Base-by-base conservation (phyloP, 1,140 invertebrate genomes). In the Trichoplusia ni region DNA sequence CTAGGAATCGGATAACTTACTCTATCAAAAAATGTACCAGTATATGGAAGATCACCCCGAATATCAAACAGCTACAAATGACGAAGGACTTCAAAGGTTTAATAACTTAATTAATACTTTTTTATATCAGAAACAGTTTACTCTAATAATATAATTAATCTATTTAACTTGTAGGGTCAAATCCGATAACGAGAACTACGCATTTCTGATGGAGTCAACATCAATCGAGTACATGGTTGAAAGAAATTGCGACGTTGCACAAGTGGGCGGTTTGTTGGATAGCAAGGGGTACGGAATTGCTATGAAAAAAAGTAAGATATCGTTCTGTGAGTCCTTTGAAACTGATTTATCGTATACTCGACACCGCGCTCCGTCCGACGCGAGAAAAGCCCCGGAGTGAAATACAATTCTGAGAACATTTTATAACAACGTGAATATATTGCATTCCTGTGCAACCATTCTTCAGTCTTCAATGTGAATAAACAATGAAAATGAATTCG, bases 161-260 rank as follows among this genome's bases (percentile, higher is more conserved):
- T 42, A 23, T 38, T 56, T 56, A n/a, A 9, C 14, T 79, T 80
- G 44, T 56, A 83, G 93, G 90, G 53, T 93, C 92, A 81, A 91
- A 91, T 67, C 84, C 58, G 89, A 91, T 38, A 92, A 90, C 4
- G 91, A 92, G 58, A 93, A 96, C 23, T 97, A 96, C 81, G 96
- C 96, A 2, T 97, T 95, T 84, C 87, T 97, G 9, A 97, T 97
- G 96, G 96, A 97, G 82, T 96, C 95, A 0, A 94, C 95, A 0
- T 93, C 94, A 16, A 93, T 97, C 63, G 95, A 96, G 62, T 97
- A 96, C 75, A 93, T 95, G 74, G 93, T 93, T 35, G 95, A 96
- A 71, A 90, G 94, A 38, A 92, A 96, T 69, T 97, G 96, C 79
- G 93, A 96, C 64, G 91, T 97, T 2, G 93, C 93, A 2, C 94